Evolutionary conservation across 1,140 invertebrate genomes (phyloP).

Genomic region (Aphaenogaster floridana): DNA sequence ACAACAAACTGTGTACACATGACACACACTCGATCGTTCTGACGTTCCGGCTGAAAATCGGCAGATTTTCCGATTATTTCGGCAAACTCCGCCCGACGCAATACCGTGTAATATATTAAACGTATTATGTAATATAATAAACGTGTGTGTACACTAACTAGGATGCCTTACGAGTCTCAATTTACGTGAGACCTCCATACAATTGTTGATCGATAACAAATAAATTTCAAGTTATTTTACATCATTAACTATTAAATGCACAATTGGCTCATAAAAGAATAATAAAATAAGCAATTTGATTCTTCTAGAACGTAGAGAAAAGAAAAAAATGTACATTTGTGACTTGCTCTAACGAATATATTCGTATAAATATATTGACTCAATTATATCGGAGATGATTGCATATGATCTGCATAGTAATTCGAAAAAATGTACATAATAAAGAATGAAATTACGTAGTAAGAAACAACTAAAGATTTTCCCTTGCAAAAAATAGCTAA

Average conservation of each 20-base stretch:
- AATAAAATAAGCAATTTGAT: background rate
- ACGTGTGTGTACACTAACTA: conserved; percentile 47
- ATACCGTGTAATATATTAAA: conserved; percentile 69
- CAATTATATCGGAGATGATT: conserved; percentile 12
- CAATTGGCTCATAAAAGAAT: conserved; percentile 9
- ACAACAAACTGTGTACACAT: conserved; percentile 83
- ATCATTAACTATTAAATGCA: conserved; percentile 44
- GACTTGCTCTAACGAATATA: conserved; percentile 19
- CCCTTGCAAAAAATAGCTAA: conserved; percentile 1
- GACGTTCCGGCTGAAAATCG: conserved; percentile 63
- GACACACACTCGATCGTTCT: conserved; percentile 77
- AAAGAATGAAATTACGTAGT: background rate
- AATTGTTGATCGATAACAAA: conserved; percentile 38
- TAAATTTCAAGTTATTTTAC: conserved; percentile 19
- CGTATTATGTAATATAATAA: conserved; percentile 69
- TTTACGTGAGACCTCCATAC: conserved; percentile 41
- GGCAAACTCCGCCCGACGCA: conserved; percentile 51
- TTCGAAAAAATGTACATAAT: background rate
- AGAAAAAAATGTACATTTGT: conserved; percentile 16
- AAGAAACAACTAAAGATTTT: background rate
- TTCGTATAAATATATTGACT: conserved; percentile 28
- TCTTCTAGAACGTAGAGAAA: conserved; percentile 9
- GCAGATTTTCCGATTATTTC: conserved; percentile 54
- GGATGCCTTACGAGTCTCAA: conserved; percentile 22
- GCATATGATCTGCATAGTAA: background rate